Conservation (phyloP, 2,888 invertebrate species). For the Zhuqinia jingwanae region DNA sequence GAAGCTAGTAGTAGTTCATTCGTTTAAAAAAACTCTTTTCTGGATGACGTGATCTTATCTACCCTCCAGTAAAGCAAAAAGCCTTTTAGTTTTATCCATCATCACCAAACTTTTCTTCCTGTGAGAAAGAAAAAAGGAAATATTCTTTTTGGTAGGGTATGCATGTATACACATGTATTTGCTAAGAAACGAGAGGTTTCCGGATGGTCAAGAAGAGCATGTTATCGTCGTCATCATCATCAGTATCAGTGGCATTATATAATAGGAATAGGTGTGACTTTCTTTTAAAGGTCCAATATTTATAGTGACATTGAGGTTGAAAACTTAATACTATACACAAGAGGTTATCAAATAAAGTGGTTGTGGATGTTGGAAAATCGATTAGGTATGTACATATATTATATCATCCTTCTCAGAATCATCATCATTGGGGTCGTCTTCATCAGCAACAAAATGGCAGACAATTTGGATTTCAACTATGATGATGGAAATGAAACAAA, state of each 20-base stretch:
- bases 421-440: no score
- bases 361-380: background rate
- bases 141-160: no score
- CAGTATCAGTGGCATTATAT: background rate
- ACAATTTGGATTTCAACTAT: background rate
- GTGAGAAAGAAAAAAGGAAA: background rate
- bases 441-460: background rate
- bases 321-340: background rate
- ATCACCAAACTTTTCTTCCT: background rate
- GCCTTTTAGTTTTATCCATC: conserved; percentile 40
- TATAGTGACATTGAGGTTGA: no score
- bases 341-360: background rate
- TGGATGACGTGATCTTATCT: conserved; percentile 31
- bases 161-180: background rate
- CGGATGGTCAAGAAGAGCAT: background rate
- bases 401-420: background rate
- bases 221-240: background rate
- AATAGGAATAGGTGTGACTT: no score
- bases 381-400: background rate
- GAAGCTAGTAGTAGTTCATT: background rate
- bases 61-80: background rate
- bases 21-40: conserved; percentile 32
- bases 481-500: conserved; percentile 58
- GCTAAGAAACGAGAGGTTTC: background rate
- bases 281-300: no score